Evolutionary conservation across 2,797 vertebrate species (phyloP).

Genomic region (Coccyzus lansbergi): DNA sequence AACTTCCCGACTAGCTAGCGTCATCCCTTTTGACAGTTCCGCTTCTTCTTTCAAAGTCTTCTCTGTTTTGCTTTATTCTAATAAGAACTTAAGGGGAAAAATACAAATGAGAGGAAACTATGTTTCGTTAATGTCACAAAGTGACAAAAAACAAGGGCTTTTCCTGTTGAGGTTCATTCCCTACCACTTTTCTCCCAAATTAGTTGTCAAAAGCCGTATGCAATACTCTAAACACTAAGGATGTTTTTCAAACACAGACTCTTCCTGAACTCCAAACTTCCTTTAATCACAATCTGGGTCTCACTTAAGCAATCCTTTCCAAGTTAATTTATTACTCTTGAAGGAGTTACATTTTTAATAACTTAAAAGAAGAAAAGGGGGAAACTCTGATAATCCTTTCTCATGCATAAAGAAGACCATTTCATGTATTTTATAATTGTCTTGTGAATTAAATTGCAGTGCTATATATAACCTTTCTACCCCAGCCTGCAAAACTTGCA

Average conservation of each 20-base stretch:
- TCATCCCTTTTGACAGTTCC: background rate
- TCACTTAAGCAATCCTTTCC: background rate
- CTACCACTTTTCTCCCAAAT: constrained; percentile 22
- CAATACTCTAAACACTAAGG: background rate
- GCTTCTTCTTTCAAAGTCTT: constrained; percentile 38
- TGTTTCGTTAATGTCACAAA: constrained; percentile 34
- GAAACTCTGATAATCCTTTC: constrained; percentile 43
- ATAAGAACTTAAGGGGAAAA: background rate
- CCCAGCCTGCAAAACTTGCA: background rate
- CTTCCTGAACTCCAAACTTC: constrained; percentile 22
- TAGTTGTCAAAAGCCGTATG: constrained; percentile 27
- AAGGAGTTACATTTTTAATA: constrained; percentile 65
- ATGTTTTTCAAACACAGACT: constrained; percentile 13
- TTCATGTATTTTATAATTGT: constrained; percentile 50
- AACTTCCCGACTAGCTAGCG: background rate
- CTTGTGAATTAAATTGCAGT: constrained; percentile 3
- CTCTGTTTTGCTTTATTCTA: constrained; percentile 34
- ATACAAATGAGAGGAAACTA: background rate
- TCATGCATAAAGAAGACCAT: constrained; percentile 16
- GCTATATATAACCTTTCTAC: constrained; percentile 35
- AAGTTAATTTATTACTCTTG: constrained; percentile 44
- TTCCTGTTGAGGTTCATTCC: constrained; percentile 41
- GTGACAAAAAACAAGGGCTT: constrained; percentile 48
- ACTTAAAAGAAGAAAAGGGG: constrained; percentile 27
- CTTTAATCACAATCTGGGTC: constrained; percentile 35